These are phyloP conservation scores for Silurus meridionalis DNA, from an alignment of 2,113 vertebrate species.

Conservation along the genomic window DNA sequence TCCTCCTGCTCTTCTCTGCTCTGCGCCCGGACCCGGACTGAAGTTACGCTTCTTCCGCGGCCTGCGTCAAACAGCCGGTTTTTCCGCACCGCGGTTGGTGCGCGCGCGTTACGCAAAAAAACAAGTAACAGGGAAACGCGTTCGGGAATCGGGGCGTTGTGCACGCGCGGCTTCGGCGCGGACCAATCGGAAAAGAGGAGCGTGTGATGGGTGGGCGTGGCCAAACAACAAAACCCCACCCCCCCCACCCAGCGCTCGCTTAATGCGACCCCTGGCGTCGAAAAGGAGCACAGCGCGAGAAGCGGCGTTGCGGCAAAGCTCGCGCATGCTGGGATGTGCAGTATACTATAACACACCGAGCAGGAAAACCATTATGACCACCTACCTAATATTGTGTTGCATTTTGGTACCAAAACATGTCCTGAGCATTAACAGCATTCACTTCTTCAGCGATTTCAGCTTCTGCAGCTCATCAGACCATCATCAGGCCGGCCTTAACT, in stretches of 20 bases:
- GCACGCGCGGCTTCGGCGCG: neutral
- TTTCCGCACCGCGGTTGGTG: neutral
- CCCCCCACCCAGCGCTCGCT: no score
- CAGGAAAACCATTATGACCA: no score
- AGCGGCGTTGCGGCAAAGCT: neutral
- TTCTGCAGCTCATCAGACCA: no score
- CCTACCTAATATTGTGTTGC: no score
- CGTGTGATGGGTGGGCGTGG: slow-evolving; percentile 16
- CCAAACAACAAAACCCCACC: no score
- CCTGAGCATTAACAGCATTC: no score
- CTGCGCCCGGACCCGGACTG: neutral
- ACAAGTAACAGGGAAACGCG: neutral
- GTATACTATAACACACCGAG: no score
- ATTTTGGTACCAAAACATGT: no score
- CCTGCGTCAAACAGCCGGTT: neutral
- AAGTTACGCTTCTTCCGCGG: neutral
- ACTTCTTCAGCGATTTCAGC: no score
- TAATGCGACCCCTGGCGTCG: slow-evolving; percentile 32
- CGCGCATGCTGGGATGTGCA: neutral
- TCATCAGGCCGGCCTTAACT: no score
- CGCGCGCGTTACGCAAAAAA: neutral
- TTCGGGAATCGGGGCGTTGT: slow-evolving; percentile 24
- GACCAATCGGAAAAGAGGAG: slow-evolving; percentile 12
- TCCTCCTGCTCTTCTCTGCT: neutral
- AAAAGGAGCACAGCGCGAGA: neutral